Conservation (phyloP, 1,140 invertebrate genomes). For the Mylabris phalerata region DNA sequence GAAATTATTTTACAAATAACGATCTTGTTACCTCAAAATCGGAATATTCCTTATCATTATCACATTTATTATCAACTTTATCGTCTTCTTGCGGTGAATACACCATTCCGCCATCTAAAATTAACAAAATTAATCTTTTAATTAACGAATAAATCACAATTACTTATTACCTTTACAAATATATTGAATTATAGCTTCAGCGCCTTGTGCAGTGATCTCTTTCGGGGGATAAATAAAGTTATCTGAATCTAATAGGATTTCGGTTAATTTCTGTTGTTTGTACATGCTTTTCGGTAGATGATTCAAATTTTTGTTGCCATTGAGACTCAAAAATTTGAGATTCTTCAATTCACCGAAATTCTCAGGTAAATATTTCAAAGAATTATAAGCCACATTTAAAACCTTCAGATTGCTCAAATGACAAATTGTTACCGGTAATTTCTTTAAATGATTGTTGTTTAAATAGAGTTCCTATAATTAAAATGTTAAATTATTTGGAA, state of each 20-base stretch:
- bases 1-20: not conserved
- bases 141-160: slow-evolving; percentile 4
- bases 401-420: slow-evolving; percentile 54
- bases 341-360: slow-evolving; percentile 54
- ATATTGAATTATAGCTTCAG: slow-evolving; percentile 60
- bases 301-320: slow-evolving; percentile 51
- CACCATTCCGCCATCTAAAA: slow-evolving; percentile 24
- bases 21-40: not conserved
- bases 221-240: slow-evolving; percentile 56
- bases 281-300: slow-evolving; percentile 56
- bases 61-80: not conserved
- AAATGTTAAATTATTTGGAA: not conserved
- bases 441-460: slow-evolving; percentile 56
- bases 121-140: slow-evolving; percentile 1
- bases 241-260: slow-evolving; percentile 54
- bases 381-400: slow-evolving; percentile 66
- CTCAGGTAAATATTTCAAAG: slow-evolving; percentile 57
- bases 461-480: slow-evolving; percentile 55
- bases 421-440: slow-evolving; percentile 60
- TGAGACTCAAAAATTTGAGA: slow-evolving; percentile 51
- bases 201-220: slow-evolving; percentile 51
- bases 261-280: slow-evolving; percentile 48
- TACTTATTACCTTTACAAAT: slow-evolving; percentile 46
- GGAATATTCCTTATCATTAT: slow-evolving; percentile 10
- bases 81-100: slow-evolving; percentile 19